A percentile compares a stretch with the other conserved stretches of the same genome.
Evolutionary conservation across 2,888 invertebrate species (phyloP).

Genomic region (Ferdinandea cuprea): DNA sequence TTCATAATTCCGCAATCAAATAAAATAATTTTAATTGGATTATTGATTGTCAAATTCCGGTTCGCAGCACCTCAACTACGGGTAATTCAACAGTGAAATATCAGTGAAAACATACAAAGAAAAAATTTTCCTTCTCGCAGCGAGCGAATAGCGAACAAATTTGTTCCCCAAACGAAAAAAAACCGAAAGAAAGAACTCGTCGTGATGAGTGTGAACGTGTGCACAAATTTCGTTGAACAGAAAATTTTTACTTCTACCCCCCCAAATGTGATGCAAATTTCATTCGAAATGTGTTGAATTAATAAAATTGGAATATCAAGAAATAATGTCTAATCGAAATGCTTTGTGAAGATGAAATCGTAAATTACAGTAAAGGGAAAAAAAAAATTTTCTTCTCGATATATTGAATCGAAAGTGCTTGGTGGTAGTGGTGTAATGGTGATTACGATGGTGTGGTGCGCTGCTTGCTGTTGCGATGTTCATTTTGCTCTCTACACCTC

Average conservation of each 20-base stretch:
- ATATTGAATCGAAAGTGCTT: constrained; percentile 65
- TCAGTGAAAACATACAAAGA: constrained; percentile 54
- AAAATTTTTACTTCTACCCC: constrained; percentile 10
- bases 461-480: constrained; percentile 58
- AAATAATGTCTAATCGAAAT: constrained; percentile 35
- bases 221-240: constrained; percentile 26
- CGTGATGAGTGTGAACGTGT: constrained; percentile 49
- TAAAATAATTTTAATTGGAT: constrained; percentile 44
- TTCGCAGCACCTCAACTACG: constrained; percentile 55
- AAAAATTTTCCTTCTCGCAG: constrained; percentile 39
- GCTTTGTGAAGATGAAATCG: constrained; percentile 39
- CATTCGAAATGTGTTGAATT: constrained; percentile 30
- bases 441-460: constrained; percentile 54
- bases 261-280: constrained; percentile 43
- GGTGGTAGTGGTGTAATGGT: constrained; percentile 51
- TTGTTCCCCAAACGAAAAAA: constrained; percentile 12
- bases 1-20: constrained; percentile 42
- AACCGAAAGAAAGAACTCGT: constrained; percentile 51
- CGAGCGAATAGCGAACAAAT: constrained; percentile 10
- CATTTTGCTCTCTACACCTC: constrained; percentile 64
- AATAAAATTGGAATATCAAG: constrained; percentile 22
- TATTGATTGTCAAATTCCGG: constrained; percentile 50
- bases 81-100: constrained; percentile 65
- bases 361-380: constrained; percentile 53
- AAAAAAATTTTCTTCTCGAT: constrained; percentile 48